These are phyloP conservation scores for Oreochromis tanganicae DNA, from an alignment of 2,113 vertebrate species.

Conservation along the genomic window DNA sequence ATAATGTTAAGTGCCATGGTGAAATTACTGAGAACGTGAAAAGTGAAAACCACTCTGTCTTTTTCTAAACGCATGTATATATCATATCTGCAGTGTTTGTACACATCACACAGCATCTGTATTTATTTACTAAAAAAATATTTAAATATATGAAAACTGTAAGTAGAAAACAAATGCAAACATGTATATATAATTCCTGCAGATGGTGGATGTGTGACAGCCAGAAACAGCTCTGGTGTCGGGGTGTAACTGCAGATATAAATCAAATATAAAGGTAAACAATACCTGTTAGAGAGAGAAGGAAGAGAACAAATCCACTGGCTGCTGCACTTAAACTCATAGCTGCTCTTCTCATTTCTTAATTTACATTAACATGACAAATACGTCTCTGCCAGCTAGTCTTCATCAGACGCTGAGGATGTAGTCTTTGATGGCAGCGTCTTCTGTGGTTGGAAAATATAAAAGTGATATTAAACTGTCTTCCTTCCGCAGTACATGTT, in stretches of 20 bases:
- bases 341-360: background rate
- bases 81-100: background rate
- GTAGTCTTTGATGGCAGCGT: background rate
- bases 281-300: background rate
- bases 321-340: background rate
- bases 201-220: background rate
- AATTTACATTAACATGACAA: background rate
- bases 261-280: background rate
- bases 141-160: accelerated
- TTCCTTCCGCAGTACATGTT: background rate
- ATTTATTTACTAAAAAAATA: background rate
- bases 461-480: accelerated
- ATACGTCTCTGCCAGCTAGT: background rate
- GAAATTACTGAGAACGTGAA: accelerated
- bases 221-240: background rate
- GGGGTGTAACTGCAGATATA: background rate
- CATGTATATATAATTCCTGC: background rate
- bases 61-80: background rate
- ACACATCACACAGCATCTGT: background rate
- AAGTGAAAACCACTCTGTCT: background rate
- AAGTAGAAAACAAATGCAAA: background rate
- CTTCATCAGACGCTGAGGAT: background rate
- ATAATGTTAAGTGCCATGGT: background rate
- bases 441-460: background rate
- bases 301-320: background rate